A percentile compares a stretch with the other conserved stretches of the same genome.
phyloP scores from a whole-genome alignment of 1,140 invertebrate species.

The Frieseomelitta varia region DNA sequence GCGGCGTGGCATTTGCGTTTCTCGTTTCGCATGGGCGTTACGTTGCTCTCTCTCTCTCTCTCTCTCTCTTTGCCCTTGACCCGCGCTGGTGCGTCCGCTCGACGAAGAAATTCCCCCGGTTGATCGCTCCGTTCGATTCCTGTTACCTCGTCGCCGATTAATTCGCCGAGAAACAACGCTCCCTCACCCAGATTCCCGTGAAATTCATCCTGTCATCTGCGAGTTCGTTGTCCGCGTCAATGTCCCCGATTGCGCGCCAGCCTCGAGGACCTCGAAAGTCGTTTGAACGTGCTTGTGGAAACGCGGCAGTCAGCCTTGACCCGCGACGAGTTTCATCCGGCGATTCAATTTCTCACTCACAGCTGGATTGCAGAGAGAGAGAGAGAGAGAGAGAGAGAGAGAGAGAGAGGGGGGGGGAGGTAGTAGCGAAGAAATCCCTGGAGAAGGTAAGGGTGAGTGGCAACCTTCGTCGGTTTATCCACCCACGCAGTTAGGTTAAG shows the following conservation, averaged over 20 bases:
- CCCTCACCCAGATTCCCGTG: background rate
- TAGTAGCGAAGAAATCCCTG: background rate
- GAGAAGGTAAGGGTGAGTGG: background rate
- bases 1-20: too few species aligned
- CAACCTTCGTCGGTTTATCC: background rate
- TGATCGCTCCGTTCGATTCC: background rate
- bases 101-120: background rate
- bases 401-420: too few species aligned
- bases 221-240: background rate
- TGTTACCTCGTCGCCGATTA: background rate
- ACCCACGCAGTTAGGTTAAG: background rate
- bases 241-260: background rate
- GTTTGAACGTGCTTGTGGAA: background rate
- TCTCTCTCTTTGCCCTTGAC: slow-evolving; percentile 30
- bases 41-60: too few species aligned
- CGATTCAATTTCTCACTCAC: background rate
- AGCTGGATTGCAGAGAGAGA: too few species aligned
- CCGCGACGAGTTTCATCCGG: background rate
- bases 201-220: background rate
- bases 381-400: background rate
- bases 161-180: background rate
- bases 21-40: background rate
- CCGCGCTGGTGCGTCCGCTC: background rate
- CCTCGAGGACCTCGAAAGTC: background rate
- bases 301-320: background rate